phyloP scores from a whole-genome alignment of 2,113 vertebrate genomes.

The Potamarius usumacintae region DNA sequence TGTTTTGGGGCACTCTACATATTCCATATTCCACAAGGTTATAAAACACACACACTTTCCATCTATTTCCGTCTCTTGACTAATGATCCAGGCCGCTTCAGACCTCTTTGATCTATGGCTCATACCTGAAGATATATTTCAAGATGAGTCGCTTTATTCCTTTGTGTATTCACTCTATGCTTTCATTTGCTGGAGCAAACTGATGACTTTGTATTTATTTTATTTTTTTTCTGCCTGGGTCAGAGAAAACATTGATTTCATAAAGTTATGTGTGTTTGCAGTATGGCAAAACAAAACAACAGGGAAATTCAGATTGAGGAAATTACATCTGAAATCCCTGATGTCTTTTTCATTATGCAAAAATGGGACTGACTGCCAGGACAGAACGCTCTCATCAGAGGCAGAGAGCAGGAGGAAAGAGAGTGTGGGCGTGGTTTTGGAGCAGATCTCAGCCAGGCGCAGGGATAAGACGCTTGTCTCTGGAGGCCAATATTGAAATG shows the following conservation, averaged over 20 bases:
- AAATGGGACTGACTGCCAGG: not conserved
- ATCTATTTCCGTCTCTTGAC: conserved; percentile 54
- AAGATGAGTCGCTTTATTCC: conserved; percentile 46
- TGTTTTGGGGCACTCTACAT: conserved; percentile 36
- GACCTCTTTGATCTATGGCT: conserved; percentile 53
- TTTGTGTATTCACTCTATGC: conserved; percentile 39
- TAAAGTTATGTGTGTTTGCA: conserved; percentile 1
- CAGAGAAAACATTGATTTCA: conserved; percentile 14
- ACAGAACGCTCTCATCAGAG: conserved; percentile 4
- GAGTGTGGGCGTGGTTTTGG: conserved; percentile 1
- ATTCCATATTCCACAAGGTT: conserved; percentile 34
- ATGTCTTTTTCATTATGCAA: not conserved
- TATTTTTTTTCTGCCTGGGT: not conserved
- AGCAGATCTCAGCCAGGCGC: not conserved
- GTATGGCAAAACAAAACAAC: not conserved
- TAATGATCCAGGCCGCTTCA: conserved; percentile 45
- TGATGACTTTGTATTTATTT: conserved; percentile 38
- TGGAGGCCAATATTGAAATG: conserved; percentile 21
- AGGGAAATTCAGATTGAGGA: not conserved
- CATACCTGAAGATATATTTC: conserved; percentile 56
- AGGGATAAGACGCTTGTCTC: not conserved
- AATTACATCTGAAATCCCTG: not conserved
- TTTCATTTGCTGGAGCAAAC: conserved; percentile 43
- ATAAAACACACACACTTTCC: conserved; percentile 44
- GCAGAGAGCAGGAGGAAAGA: not conserved